phyloP scores from a whole-genome alignment of 2,113 vertebrate species.

The Sebastes schlegelii region DNA sequence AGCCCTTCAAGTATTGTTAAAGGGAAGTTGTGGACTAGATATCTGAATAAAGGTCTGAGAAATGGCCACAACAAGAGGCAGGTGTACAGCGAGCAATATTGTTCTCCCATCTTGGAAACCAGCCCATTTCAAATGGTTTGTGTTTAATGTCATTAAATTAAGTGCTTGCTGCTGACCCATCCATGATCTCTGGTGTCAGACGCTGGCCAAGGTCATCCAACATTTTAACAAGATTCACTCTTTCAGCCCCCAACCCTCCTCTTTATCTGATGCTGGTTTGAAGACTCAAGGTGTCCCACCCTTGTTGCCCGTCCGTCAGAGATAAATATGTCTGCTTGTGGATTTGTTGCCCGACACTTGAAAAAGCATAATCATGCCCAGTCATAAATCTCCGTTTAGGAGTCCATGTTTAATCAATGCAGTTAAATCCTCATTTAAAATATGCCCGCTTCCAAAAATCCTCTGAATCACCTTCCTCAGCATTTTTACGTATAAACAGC shows the following conservation, averaged over 20 bases:
- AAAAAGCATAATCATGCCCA: conserved; percentile 58
- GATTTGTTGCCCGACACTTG: conserved; percentile 72
- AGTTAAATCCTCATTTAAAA: conserved; percentile 80
- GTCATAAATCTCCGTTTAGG: conserved; percentile 67
- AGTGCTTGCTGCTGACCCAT: conserved; percentile 82
- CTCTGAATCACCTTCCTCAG: conserved; percentile 69
- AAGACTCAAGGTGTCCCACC: conserved; percentile 75
- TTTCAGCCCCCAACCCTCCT: conserved; percentile 32
- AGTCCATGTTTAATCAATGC: conserved; percentile 70
- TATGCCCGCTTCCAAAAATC: conserved; percentile 65
- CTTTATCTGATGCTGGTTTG: conserved; percentile 74
- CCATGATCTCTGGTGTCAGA: conserved; percentile 82
- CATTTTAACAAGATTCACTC: conserved; percentile 85
- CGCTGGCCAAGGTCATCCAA: conserved; percentile 83
- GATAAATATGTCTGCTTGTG: conserved; percentile 70
- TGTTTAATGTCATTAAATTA: conserved; percentile 83
- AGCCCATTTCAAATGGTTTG: conserved; percentile 71
- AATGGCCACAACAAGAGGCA: conserved; percentile 39
- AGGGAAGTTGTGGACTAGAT: neutral
- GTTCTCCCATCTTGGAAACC: conserved; percentile 62
- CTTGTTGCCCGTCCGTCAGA: conserved; percentile 51
- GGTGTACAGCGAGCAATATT: conserved; percentile 48
- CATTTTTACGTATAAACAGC: conserved; percentile 32
- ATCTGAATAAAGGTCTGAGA: conserved; percentile 33
- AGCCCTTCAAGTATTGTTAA: neutral